Conservation (phyloP, 2,888 invertebrate species). For the Parnassius glacialis region DNA sequence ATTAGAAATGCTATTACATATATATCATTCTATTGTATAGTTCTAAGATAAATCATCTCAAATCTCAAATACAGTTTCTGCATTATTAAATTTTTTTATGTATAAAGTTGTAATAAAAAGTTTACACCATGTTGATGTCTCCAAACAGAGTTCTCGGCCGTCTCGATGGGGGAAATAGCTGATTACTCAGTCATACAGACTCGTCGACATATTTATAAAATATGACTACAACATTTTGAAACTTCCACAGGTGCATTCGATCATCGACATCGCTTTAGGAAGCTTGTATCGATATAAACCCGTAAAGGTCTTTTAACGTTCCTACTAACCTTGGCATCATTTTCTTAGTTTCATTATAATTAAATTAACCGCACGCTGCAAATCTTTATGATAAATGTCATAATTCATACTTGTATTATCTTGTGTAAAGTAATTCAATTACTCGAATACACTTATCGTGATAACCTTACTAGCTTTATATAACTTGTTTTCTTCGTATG, state of each 20-base stretch:
- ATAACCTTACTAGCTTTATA: slow-evolving; percentile 5
- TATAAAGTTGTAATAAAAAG: too few species aligned
- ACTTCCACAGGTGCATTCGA: slow-evolving; percentile 30
- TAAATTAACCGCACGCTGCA: slow-evolving; percentile 39
- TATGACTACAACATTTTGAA: slow-evolving; percentile 1
- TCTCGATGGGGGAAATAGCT: too few species aligned
- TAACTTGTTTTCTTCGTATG: too few species aligned
- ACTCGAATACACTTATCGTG: slow-evolving; percentile 6
- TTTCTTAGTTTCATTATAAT: slow-evolving; percentile 44
- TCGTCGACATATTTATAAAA: too few species aligned
- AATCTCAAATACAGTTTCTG: too few species aligned
- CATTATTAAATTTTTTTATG: too few species aligned
- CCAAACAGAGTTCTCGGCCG: too few species aligned
- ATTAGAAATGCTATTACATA: too few species aligned
- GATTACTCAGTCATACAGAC: too few species aligned
- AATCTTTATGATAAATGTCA: slow-evolving; percentile 20
- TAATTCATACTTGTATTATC: slow-evolving; percentile 10
- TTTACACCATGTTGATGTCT: too few species aligned
- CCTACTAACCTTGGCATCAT: slow-evolving; percentile 50
- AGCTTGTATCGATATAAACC: slow-evolving; percentile 27
- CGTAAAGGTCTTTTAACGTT: slow-evolving; percentile 26
- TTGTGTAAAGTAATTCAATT: slow-evolving; percentile 11
- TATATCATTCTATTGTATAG: too few species aligned
- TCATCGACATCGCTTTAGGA: slow-evolving; percentile 33
- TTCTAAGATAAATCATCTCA: too few species aligned